Evolutionary conservation across 2,797 vertebrate species (phyloP), one percentile per base, ranked within the genome.

Genomic region (Champsocephalus gunnari): DNA sequence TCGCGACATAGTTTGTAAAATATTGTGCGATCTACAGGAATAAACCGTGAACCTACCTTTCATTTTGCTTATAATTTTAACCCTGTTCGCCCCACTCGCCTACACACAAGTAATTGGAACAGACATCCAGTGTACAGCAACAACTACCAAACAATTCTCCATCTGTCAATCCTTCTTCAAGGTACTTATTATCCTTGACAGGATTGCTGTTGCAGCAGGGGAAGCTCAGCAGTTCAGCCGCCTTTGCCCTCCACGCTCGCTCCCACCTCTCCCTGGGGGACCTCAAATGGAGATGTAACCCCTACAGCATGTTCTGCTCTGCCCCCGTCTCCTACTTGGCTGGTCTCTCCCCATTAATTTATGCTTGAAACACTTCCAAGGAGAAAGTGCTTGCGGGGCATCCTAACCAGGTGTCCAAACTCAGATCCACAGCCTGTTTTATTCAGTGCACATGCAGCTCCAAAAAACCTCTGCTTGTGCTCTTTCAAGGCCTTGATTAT

Each of bases 181-280:
- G 16, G 8, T 69, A 12, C 57, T 86, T 75, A 62, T 79, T 77
- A 78, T 74, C 60, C 53, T 38, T 79, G 76, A 82, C 70, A 78
- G 75, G 58, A 38, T 7, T 73, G 51, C 66, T 69, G 71, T 11
- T 57, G 58, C 51, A 80, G 67, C 65, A 76, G 75, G 19, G 21
- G 2, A 11, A 74, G 47, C 60, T 21, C 28, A 72, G 66, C 44
- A 28, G 71, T 58, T 75, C 49, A 62, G 41, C 34, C 50, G 56
- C 49, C 64, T 57, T 50, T 74, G 63, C 56, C 59, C 55, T 16
- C n/a, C 14, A 5, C 9, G 19, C 53, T 66, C 19, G 63, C 50
- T 73, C 48, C 28, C 63, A 66, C 38, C 4, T 87, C 72, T 80
- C 70, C 57, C 64, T 10, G 17, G 50, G 66, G 70, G 51, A 24